A percentile compares a stretch with the other conserved stretches of the same genome.
Evolutionary conservation across 2,113 vertebrate species (phyloP).

Genomic region (Menidia beryllina): DNA sequence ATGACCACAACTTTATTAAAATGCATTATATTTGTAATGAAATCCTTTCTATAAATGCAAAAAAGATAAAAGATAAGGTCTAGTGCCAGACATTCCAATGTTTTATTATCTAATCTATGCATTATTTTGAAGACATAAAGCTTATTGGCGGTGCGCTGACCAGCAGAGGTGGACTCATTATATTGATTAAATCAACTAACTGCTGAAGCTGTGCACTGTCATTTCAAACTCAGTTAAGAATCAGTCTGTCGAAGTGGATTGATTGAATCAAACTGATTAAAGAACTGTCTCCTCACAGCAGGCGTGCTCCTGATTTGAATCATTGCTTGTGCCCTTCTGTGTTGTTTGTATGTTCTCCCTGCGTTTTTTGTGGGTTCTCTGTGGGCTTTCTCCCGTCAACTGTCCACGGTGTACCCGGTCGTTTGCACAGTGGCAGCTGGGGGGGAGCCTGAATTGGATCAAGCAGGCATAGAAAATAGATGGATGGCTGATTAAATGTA

Average conservation of each 20-base stretch:
- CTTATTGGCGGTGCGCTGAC: neutral
- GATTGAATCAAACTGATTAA: conserved; percentile 27
- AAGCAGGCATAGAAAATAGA: too few species aligned
- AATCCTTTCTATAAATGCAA: too few species aligned
- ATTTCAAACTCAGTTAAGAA: conserved; percentile 21
- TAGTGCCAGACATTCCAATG: conserved; percentile 3
- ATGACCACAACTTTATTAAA: conserved; percentile 51
- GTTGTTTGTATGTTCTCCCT: too few species aligned
- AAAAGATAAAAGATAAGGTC: neutral
- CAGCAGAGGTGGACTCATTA: neutral
- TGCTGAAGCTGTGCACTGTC: conserved; percentile 6
- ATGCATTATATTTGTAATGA: conserved; percentile 31
- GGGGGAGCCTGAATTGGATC: too few species aligned
- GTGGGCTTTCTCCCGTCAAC: too few species aligned
- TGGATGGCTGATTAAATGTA: neutral
- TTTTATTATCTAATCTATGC: neutral
- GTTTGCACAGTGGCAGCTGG: too few species aligned
- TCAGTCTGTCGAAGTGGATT: conserved; percentile 5
- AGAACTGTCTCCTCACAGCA: too few species aligned
- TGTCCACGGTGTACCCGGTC: too few species aligned
- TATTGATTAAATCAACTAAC: neutral
- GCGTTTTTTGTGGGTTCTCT: too few species aligned
- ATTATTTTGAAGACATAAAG: neutral
- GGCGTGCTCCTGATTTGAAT: too few species aligned
- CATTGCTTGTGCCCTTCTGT: too few species aligned